phyloP scores from a whole-genome alignment of 2,797 vertebrate species.

The Sciaenops ocellatus region DNA sequence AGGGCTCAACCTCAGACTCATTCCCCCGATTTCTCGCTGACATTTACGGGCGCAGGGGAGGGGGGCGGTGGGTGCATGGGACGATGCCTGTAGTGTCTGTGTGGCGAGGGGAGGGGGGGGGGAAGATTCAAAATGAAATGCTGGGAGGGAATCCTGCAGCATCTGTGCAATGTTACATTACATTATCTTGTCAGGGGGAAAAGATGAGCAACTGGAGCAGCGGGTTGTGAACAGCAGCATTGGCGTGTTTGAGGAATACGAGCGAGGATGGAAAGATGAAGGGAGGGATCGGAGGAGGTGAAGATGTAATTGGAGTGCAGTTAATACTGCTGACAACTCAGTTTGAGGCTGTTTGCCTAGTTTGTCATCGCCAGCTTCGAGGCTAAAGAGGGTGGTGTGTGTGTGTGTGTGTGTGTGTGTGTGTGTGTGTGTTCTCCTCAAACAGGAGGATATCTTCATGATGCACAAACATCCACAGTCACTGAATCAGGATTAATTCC shows the following conservation, averaged over 20 bases:
- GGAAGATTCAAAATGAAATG: conserved; percentile 10
- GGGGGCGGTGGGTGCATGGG: not conserved
- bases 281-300: conserved; percentile 31
- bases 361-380: conserved; percentile 48
- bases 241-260: not conserved
- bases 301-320: conserved; percentile 48
- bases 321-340: conserved; percentile 64
- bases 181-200: conserved; percentile 51
- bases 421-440: not conserved
- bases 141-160: conserved; percentile 36
- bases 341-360: conserved; percentile 49
- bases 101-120: not conserved
- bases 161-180: conserved; percentile 36
- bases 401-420: no score
- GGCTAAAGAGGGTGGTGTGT: conserved; percentile 5
- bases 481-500: conserved; percentile 31
- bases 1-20: conserved; percentile 32
- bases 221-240: conserved; percentile 20
- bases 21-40: conserved; percentile 45
- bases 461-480: conserved; percentile 19
- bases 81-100: not conserved
- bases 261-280: conserved; percentile 11
- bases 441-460: conserved; percentile 36
- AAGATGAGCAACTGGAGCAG: conserved; percentile 31
- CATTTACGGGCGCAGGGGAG: conserved; percentile 36